These are phyloP conservation scores for Drosophila ogumai DNA, from an alignment of 1,140 invertebrate genomes.

Conservation along the genomic window DNA sequence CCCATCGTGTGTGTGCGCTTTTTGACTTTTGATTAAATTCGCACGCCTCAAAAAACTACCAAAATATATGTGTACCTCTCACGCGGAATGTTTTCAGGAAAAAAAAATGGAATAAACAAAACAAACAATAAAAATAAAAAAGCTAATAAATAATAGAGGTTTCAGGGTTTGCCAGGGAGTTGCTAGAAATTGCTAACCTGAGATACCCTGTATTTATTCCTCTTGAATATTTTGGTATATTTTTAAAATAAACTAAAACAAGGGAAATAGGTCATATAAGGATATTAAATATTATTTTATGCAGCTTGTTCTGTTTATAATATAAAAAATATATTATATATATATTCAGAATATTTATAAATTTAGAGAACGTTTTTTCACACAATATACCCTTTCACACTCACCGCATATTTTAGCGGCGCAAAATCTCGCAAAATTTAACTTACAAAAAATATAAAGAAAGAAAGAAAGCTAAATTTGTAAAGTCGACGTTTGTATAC, in stretches of 20 bases:
- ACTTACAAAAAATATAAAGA: slow-evolving; percentile 1
- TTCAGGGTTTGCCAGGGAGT: neutral
- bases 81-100: slow-evolving; percentile 22
- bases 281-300: neutral
- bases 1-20: slow-evolving; percentile 35
- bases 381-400: slow-evolving; percentile 1
- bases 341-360: neutral
- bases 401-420: neutral
- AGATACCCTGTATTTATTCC: neutral
- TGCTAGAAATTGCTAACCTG: neutral
- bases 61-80: slow-evolving; percentile 17
- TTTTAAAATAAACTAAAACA: too few relatives aligned
- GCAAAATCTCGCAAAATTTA: slow-evolving; percentile 24
- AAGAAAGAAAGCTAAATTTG: neutral
- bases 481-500: neutral
- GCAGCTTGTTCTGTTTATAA: too few relatives aligned
- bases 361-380: rapidly evolving
- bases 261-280: too few relatives aligned
- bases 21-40: slow-evolving; percentile 82
- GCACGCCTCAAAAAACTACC: slow-evolving; percentile 61
- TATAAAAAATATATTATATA: neutral
- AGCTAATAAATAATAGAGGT: slow-evolving; percentile 58
- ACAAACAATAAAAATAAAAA: slow-evolving; percentile 36
- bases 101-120: neutral
- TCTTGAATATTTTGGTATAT: neutral